Conservation (phyloP, 2,113 vertebrate genomes). For the Eulacestoma nigropectus region DNA sequence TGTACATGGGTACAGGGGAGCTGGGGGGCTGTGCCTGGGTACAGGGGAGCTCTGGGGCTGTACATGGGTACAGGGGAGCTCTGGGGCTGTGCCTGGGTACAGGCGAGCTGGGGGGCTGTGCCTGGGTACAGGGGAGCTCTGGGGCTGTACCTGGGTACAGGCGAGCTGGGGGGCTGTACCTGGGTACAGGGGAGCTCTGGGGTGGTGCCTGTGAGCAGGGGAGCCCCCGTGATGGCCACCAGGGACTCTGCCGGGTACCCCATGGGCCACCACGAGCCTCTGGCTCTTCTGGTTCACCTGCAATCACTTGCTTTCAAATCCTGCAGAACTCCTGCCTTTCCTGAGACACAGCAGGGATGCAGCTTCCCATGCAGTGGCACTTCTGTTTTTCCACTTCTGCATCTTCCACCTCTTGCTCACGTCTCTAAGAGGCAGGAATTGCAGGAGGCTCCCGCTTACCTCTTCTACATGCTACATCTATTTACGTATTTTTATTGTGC, state of each 20-base stretch:
- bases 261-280: rapidly evolving
- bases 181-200: no score
- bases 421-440: background rate
- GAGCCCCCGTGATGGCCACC: rapidly evolving
- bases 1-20: background rate
- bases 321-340: background rate
- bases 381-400: background rate
- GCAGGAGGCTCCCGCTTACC: background rate
- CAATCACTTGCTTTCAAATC: background rate
- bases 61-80: background rate
- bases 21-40: background rate
- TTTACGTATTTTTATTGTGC: background rate
- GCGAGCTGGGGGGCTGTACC: no score
- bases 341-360: background rate
- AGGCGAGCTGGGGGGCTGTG: background rate
- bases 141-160: background rate
- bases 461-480: background rate
- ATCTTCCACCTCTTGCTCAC: background rate
- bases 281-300: background rate
- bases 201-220: background rate
- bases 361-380: rapidly evolving
- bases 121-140: background rate
- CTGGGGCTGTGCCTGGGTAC: background rate
- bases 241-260: rapidly evolving
- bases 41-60: background rate